Base-by-base conservation (phyloP, 2,797 vertebrate species). In the Eulemur coronatus region DNA sequence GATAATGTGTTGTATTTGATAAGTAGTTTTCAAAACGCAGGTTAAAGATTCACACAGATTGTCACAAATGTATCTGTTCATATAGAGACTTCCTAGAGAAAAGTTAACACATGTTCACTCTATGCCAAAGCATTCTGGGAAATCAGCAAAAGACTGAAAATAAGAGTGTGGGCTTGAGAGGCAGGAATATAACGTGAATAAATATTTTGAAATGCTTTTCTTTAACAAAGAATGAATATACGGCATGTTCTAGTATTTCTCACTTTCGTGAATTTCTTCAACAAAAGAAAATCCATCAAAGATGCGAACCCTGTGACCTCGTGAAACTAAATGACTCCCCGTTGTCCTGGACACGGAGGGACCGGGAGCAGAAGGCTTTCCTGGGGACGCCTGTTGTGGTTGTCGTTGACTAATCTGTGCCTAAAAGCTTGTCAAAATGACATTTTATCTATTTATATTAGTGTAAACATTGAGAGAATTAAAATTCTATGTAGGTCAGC, bases 21-120 rank as follows among this genome's bases (percentile, higher is more conserved):
- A 91, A n/a, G 7, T 41, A 20, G 30, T 85, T 85, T 91, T 89
- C 30, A 65, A 96, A 92, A 84, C 46, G 24, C 22, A 22, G 30
- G 6, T 72, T 78, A 72, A 86, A 55, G 14, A 72, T 35, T 50
- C 41, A 59, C 15, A 52, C 35, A 78, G 12, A 76, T 81, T 10
- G 11, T 61, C 41, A 93, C 22, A 22, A 43, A 52, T 14, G 5
- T 3, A 13, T 63, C n/a, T 41, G 43, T 30, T 72, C 38, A 2
- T 24, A 52, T 4, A 67, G 1, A n/a, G 4, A 35, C 12, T 38
- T 7, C 61, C 50, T 26, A 85, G 57, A 33, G 6, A 46, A 13
- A 24, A 52, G 1, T 18, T 67, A 69, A 2, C 13, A 30, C 0
- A 0, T 55, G 28, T 33, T 35, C 76, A 33, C 3, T 82, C 24